These are phyloP conservation scores for Pitta sordida DNA, from an alignment of 2,113 vertebrate genomes.

Conservation along the genomic window DNA sequence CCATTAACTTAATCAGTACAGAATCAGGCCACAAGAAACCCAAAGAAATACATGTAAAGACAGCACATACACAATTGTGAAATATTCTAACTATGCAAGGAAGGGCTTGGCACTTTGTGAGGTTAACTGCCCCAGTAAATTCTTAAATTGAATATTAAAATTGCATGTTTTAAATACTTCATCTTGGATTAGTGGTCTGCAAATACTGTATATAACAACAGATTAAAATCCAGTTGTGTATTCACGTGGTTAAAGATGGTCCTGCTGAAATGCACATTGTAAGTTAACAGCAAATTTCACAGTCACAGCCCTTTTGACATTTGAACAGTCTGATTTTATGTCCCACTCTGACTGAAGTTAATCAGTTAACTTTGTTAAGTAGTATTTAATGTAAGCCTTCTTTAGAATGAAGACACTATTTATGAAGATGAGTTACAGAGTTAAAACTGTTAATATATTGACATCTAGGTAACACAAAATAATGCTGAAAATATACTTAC, in stretches of 20 bases:
- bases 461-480: neutral
- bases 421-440: neutral
- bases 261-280: neutral
- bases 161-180: neutral
- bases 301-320: neutral
- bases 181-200: neutral
- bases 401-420: neutral
- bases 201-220: neutral
- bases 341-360: neutral
- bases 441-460: neutral
- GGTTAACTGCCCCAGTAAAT: neutral
- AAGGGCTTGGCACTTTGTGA: neutral
- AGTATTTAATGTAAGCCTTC: neutral
- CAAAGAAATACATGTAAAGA: neutral
- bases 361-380: neutral
- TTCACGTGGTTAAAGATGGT: neutral
- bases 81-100: neutral
- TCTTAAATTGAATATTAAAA: neutral
- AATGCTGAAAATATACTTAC: constrained; percentile 74
- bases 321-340: neutral
- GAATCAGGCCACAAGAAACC: neutral
- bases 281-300: neutral
- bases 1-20: neutral
- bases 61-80: neutral
- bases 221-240: neutral